phyloP scores from a whole-genome alignment of 2,113 vertebrate genomes.

The Antechinus flavipes region DNA sequence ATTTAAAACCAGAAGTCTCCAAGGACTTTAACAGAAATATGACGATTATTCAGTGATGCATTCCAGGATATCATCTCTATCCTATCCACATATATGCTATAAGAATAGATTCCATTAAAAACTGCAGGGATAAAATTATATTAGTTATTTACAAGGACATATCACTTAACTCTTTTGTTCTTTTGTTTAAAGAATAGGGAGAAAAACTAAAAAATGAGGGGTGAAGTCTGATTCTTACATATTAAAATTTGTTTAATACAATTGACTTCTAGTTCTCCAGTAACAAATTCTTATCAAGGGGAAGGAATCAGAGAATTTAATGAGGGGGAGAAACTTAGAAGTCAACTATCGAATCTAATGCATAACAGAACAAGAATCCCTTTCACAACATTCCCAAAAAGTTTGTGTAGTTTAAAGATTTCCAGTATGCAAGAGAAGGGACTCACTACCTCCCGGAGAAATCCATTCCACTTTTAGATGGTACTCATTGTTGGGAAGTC shows the following conservation, averaged over 20 bases:
- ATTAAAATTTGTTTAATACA: not conserved
- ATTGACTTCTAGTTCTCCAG: not conserved
- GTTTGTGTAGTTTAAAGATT: not conserved
- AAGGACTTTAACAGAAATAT: constrained; percentile 3
- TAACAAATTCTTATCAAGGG: not conserved
- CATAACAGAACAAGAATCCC: not conserved
- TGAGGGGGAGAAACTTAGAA: not conserved
- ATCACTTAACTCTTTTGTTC: not conserved
- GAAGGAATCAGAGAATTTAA: not conserved
- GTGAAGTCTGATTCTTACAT: not conserved
- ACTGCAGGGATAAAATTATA: not conserved
- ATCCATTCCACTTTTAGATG: not conserved
- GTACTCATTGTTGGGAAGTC: not conserved
- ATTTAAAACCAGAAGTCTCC: not conserved
- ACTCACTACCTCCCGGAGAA: not conserved
- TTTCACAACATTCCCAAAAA: not conserved
- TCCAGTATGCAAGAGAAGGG: not conserved
- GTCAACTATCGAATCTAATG: not conserved
- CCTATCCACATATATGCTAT: not conserved
- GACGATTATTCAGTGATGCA: constrained; percentile 21
- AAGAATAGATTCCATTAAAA: no score
- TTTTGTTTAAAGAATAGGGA: not conserved
- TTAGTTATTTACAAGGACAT: not conserved
- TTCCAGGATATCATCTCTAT: constrained; percentile 29
- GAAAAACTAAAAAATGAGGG: not conserved